Evolutionary conservation across 2,888 invertebrate species (phyloP).

Genomic region (Hirtodrosophila confusa): DNA sequence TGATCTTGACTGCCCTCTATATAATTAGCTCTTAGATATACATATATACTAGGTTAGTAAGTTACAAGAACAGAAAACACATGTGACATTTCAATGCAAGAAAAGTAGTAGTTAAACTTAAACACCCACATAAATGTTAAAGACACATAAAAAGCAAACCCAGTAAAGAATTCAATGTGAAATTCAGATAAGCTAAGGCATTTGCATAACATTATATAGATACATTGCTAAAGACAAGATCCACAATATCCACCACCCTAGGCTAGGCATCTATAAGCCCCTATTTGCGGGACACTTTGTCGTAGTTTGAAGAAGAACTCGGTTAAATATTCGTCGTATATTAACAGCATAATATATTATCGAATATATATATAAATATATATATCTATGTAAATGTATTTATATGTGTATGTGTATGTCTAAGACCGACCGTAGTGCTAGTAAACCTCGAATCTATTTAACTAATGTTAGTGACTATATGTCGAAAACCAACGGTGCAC

Average conservation of each 20-base stretch:
- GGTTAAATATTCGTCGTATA: conserved; percentile 46
- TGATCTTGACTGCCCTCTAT: conserved; percentile 9
- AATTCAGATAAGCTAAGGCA: conserved; percentile 15
- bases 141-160: conserved; percentile 27
- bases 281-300: conserved; percentile 20
- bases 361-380: conserved; percentile 24
- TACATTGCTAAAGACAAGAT: conserved; percentile 28
- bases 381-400: conserved; percentile 62
- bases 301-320: conserved; percentile 26
- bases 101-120: conserved; percentile 49
- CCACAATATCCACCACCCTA: conserved; percentile 31
- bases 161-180: conserved; percentile 25
- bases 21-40: conserved; percentile 35
- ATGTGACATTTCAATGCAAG: conserved; percentile 77
- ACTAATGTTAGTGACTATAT: conserved; percentile 63
- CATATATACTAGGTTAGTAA: conserved; percentile 31
- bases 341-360: conserved; percentile 38
- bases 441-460: conserved; percentile 65
- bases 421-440: conserved; percentile 67
- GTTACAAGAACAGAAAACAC: conserved; percentile 22
- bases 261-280: conserved; percentile 34
- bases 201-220: conserved; percentile 37
- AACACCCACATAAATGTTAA: conserved; percentile 35
- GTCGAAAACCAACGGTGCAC: conserved; percentile 57
- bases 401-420: conserved; percentile 62